Conservation (phyloP, 2,797 vertebrate species). For the Melanotaenia maccullochi region DNA sequence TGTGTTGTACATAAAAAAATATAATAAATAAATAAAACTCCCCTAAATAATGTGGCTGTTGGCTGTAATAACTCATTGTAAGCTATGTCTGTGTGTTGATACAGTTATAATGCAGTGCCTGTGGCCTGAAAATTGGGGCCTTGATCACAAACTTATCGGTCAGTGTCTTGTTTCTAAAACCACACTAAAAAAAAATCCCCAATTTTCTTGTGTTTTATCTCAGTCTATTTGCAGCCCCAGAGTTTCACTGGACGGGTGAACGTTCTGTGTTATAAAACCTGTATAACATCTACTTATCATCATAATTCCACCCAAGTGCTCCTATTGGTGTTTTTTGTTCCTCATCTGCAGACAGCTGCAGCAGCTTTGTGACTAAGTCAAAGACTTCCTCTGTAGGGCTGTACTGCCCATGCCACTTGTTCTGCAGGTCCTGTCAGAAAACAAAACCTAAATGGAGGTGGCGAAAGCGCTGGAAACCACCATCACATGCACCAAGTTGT, state of each 20-base stretch:
- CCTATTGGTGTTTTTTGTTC: too few relatives aligned
- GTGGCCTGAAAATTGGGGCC: too few relatives aligned
- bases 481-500: constrained; percentile 13
- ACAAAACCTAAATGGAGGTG: constrained; percentile 29
- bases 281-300: too few relatives aligned
- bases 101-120: neutral
- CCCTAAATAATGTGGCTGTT: constrained; percentile 2
- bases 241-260: too few relatives aligned
- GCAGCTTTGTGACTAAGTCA: constrained; percentile 19
- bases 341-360: neutral
- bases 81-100: neutral
- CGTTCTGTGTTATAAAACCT: too few relatives aligned
- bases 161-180: too few relatives aligned
- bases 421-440: constrained; percentile 43
- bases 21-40: neutral
- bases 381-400: constrained; percentile 57
- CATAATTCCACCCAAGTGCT: too few relatives aligned
- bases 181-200: too few relatives aligned
- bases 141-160: too few relatives aligned
- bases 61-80: neutral
- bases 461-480: constrained; percentile 29
- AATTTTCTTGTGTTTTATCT: too few relatives aligned
- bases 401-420: constrained; percentile 33
- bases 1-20: neutral
- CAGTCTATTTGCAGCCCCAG: too few relatives aligned